Percentiles rank a stretch among this genome's conserved stretches.
phyloP scores from a whole-genome alignment of 2,888 invertebrate genomes.

The Pachymerium ferrugineum region DNA sequence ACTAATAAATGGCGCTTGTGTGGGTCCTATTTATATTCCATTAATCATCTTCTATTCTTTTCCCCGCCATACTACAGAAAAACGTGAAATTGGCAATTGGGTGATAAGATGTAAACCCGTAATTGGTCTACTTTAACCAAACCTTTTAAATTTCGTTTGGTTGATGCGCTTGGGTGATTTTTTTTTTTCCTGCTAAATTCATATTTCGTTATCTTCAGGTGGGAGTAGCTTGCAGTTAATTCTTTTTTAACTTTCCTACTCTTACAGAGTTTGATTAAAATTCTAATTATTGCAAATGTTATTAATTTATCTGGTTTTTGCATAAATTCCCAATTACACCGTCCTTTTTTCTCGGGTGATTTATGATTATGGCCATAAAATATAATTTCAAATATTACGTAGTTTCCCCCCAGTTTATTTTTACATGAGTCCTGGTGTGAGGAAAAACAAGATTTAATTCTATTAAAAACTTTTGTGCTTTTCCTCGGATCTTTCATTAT shows the following conservation, averaged over 20 bases:
- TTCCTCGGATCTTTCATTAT: constrained; percentile 29
- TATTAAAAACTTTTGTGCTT: constrained; percentile 31
- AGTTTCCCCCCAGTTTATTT: constrained; percentile 20
- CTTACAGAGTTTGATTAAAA: constrained; percentile 31
- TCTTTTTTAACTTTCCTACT: constrained; percentile 15
- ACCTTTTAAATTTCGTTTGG: neutral
- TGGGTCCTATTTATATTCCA: neutral
- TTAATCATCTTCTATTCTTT: neutral
- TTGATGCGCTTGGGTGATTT: neutral
- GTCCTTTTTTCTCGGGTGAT: constrained; percentile 25
- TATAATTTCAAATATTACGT: constrained; percentile 33
- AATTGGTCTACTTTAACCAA: neutral
- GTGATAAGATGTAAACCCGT: neutral
- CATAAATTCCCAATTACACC: constrained; percentile 33
- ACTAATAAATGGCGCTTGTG: neutral
- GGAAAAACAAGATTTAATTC: constrained; percentile 32
- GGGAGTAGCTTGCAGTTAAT: neutral
- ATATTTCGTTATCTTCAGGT: constrained; percentile 5
- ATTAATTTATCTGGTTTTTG: constrained; percentile 31
- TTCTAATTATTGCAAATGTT: constrained; percentile 34
- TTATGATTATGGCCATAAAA: constrained; percentile 33
- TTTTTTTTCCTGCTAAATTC: neutral
- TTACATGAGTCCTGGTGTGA: constrained; percentile 30
- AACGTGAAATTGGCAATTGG: neutral
- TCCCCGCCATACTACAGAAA: neutral